Conservation (phyloP, 2,113 vertebrate genomes). For the Xiphophorus hellerii region DNA sequence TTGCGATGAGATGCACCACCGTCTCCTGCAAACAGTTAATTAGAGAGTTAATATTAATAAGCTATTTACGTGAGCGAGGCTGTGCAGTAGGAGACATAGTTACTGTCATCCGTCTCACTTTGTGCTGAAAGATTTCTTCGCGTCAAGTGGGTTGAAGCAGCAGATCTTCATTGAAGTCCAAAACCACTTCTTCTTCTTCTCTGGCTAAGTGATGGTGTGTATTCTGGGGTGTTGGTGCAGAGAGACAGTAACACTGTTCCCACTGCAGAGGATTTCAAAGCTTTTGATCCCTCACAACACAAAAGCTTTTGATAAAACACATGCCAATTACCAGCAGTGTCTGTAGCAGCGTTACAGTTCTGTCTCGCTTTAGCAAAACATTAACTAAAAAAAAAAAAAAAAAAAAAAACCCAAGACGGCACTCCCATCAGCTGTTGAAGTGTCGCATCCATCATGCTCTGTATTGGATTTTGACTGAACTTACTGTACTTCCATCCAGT, state of each 20-base stretch:
- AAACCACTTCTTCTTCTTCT: neutral
- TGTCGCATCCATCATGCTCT: conserved; percentile 19
- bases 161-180: neutral
- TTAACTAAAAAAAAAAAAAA: conserved; percentile 2
- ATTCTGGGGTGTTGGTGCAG: conserved; percentile 16
- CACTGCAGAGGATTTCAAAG: conserved; percentile 38
- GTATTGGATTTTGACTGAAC: conserved; percentile 33
- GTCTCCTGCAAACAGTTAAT: neutral
- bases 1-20: no score
- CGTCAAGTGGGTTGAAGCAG: neutral
- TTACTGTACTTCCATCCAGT: conserved; percentile 4
- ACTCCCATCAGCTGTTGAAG: conserved; percentile 23
- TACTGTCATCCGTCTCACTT: neutral
- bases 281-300: conserved; percentile 36
- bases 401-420: neutral
- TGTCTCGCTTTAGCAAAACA: conserved; percentile 1
- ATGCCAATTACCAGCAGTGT: conserved; percentile 53
- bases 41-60: neutral
- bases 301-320: conserved; percentile 41
- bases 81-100: neutral
- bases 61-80: neutral
- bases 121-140: neutral
- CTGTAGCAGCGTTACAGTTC: conserved; percentile 21
- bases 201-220: conserved; percentile 2
- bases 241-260: conserved; percentile 10